Base-by-base conservation (phyloP, 2,797 vertebrate genomes). In the Thamnophis elegans region DNA sequence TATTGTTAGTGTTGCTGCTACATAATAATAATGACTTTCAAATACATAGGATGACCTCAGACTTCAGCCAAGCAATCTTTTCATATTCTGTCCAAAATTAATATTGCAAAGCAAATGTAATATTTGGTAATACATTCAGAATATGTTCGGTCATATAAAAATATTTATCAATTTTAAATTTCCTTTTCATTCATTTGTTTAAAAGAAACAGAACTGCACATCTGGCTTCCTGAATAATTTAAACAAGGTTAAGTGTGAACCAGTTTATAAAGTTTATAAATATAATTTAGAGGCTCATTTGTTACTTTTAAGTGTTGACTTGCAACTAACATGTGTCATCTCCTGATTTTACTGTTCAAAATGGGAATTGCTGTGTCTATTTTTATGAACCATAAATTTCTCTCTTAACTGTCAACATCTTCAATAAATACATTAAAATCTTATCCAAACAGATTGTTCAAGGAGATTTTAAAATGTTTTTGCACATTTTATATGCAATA, bases 371-470 rank as follows among this genome's bases (percentile, higher is more conserved):
- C 91, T 87, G 65, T 28, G 42, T 65, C 91, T 94, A 85, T 58
- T 60, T 94, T 96, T 94, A 94, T 95, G 93, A 96, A 95, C 92
- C 93, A 90, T 94, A 94, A 96, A 95, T 95, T 96, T 85, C 89
- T 94, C 32, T 59, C 85, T 95, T 95, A 95, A 96, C 95, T 95
- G 93, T 95, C 95, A 96, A 91, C 36, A 91, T 94, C 82, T 95
- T 88, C 78, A 96, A 92, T 95, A 97, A 95, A 94, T 87, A 55
- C 73, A 93, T 94, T 95, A 94, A 85, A 62, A 94, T 95, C 91
- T 96, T 97, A 94, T 91, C 92, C 68, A 95, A 96, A 93, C 91
- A 97, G 94, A 96, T 96, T 95, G 94, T 95, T 97, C 92, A n/a
- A 93, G 90, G 91, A 95, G 60, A 73, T 95, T 93, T 93, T 92